Evolutionary conservation across 2,113 vertebrate genomes (phyloP).

Genomic region (Sorex araneus): DNA sequence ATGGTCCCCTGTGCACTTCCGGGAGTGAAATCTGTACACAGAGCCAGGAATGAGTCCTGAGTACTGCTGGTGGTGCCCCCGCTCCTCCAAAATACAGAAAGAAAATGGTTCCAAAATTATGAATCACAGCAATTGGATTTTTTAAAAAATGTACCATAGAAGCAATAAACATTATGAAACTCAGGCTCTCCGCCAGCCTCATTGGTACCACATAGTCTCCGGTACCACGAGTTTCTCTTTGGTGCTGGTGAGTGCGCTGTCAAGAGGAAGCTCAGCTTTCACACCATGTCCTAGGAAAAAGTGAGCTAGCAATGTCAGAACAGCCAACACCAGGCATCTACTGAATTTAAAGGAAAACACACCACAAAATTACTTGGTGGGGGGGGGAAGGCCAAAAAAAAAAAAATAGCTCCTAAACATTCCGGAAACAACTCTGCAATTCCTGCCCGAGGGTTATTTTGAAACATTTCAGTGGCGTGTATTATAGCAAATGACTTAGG

Average conservation of each 20-base stretch:
- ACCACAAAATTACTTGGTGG: neutral
- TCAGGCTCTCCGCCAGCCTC: neutral
- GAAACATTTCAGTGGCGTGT: neutral
- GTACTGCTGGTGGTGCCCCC: too few relatives aligned
- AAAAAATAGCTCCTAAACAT: neutral
- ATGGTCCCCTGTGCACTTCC: too few relatives aligned
- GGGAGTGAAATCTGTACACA: too few relatives aligned
- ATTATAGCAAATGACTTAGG: conserved; percentile 16
- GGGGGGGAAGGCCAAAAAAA: neutral
- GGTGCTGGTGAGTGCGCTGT: neutral
- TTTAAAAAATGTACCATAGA: neutral
- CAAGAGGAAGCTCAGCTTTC: neutral
- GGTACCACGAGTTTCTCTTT: neutral
- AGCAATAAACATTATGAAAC: conserved; percentile 32
- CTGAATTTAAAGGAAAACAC: neutral
- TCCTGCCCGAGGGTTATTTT: neutral
- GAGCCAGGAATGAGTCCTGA: too few relatives aligned
- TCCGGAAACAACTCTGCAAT: neutral
- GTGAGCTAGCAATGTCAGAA: neutral
- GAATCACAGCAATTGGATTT: conserved; percentile 8
- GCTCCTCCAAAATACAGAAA: too few relatives aligned
- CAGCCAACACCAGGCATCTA: neutral
- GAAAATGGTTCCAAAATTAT: neutral
- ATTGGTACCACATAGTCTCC: neutral
- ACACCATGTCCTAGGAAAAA: neutral